Percentiles rank a stretch among this genome's conserved stretches.
Evolutionary conservation across 2,888 invertebrate genomes (phyloP).

Genomic region (Lepidonotus clava): DNA sequence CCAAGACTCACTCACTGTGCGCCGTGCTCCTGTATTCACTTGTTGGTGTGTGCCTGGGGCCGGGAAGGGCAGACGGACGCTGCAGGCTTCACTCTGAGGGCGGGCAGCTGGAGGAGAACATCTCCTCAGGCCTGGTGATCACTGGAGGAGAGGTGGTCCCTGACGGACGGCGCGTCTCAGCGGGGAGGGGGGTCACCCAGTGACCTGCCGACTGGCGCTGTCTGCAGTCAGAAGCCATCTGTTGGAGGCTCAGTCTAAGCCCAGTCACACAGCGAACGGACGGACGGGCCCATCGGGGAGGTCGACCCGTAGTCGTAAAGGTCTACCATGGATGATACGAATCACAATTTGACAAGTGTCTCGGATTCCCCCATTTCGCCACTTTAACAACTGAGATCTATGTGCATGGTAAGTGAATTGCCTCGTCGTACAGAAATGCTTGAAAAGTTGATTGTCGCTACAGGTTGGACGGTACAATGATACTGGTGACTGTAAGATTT

Average conservation of each 20-base stretch:
- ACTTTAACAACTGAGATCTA: no score
- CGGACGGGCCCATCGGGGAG: no score
- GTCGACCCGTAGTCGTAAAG: no score
- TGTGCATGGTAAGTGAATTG: no score
- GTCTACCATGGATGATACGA: no score
- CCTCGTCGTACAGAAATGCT: no score
- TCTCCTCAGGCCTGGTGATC: neutral
- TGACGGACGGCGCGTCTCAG: neutral
- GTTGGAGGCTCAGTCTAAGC: neutral
- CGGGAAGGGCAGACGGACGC: neutral
- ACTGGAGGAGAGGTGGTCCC: neutral
- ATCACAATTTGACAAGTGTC: no score
- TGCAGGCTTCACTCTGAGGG: neutral
- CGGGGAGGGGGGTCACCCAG: neutral
- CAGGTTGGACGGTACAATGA: no score
- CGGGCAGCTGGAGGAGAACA: neutral
- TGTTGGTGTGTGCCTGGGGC: conserved; percentile 11
- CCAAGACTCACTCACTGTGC: neutral
- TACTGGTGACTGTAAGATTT: no score
- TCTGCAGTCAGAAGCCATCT: conserved; percentile 3
- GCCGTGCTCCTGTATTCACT: neutral
- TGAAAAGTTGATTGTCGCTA: no score
- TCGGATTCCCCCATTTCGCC: no score
- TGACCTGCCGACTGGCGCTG: neutral
- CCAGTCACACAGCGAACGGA: no score